A percentile compares a stretch with the other conserved stretches of the same genome.
phyloP scores from a whole-genome alignment of 1,140 invertebrate genomes.

The Procambarus virginalis region DNA sequence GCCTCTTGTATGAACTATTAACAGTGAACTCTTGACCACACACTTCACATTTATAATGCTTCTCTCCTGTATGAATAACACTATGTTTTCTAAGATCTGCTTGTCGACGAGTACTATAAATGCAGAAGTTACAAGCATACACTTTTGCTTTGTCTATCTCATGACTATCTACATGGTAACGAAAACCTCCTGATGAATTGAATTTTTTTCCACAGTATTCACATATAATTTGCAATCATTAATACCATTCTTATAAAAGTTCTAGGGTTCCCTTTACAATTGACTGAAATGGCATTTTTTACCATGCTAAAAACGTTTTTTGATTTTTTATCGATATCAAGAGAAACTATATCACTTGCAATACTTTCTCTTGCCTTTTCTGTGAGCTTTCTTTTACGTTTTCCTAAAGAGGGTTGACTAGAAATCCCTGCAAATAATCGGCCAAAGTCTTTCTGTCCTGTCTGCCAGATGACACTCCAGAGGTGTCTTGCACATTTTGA shows the following conservation, averaged over 20 bases:
- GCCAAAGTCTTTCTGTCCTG: conserved; percentile 7
- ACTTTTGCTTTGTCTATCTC: background rate
- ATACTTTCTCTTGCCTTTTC: conserved; percentile 17
- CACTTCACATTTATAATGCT: conserved; percentile 38
- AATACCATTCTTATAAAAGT: background rate
- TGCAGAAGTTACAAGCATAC: conserved; percentile 29
- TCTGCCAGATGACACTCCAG: background rate
- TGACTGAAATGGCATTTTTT: background rate
- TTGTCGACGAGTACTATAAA: conserved; percentile 32
- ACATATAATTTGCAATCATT: conserved; percentile 31
- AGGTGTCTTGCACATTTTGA: background rate
- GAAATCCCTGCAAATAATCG: conserved; percentile 17
- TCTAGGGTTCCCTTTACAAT: background rate
- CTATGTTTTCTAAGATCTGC: conserved; percentile 47
- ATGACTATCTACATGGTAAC: conserved; percentile 50
- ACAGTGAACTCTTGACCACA: conserved; percentile 52
- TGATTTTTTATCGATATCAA: background rate
- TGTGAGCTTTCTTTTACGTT: conserved; percentile 14
- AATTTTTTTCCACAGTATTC: conserved; percentile 49
- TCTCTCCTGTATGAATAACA: conserved; percentile 49
- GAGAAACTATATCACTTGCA: background rate
- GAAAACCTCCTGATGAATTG: conserved; percentile 30
- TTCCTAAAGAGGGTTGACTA: background rate
- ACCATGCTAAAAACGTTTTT: background rate
- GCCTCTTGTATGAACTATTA: conserved; percentile 48